Evolutionary conservation across 2,888 invertebrate genomes (phyloP), one percentile per base, ranked within the genome.

Genomic region (Artemia sinica): DNA sequence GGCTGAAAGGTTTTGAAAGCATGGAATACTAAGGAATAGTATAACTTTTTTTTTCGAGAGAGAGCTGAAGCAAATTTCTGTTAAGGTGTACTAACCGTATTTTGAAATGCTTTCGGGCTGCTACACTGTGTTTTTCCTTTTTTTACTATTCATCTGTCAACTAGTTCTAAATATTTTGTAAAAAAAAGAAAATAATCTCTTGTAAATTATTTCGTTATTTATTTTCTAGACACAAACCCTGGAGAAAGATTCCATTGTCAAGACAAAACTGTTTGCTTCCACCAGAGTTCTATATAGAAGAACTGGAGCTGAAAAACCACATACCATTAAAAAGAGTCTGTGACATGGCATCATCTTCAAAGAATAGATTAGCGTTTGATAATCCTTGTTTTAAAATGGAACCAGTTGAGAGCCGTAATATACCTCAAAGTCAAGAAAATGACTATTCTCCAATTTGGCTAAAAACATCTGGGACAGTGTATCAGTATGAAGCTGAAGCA

Each of bases 391-490:
- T 58, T 58, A 58, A 18, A 28, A n/a, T 58, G 8, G 63, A 58
- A 18, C 14, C 63, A 18, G 28, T n/a, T 58, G 63, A 58, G 28
- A 58, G 28, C 63, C n/a, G 28, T n/a, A 58, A 58, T 58, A 28
- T 28, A 58, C 14, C 63, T 18, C n/a, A 18, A 28, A 28, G 28
- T 28, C 14, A 18, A n/a, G 63, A 58, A 58, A 58, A 65, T 50
- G 66, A 68, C 14, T 70, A 70, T 66, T 70, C 68, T 49, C 70
- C 70, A 14, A 49, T 70, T 18, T 70, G 70, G 70, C 49, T 68
- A 68, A 70, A 70, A 50, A 70, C 66, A 8, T 68, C 70, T 9
- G 70, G 70, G 13, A 66, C 67, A 50, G 52, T 70, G n/a, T 70
- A 70, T 50, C 65, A 66, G 50, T 70, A 68, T 41, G 70, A 71